Evolutionary conservation across 2,113 vertebrate species (phyloP).

Genomic region (Oreochromis tanganicae): DNA sequence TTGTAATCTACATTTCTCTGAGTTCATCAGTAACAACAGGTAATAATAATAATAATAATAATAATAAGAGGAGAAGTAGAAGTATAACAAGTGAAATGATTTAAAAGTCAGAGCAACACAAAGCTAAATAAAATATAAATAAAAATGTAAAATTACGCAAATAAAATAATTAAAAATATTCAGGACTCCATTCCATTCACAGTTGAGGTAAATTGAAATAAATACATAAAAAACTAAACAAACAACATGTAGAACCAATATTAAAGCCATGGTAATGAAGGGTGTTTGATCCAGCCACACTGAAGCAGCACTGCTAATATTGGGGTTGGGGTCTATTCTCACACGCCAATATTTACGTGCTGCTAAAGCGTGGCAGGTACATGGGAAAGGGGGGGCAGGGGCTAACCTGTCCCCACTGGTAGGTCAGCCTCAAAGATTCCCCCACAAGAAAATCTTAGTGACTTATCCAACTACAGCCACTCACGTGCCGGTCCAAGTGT

Average conservation of each 20-base stretch:
- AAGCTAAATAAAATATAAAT: not conserved
- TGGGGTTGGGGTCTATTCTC: slow-evolving; percentile 86
- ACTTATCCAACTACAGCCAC: not conserved
- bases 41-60: not conserved
- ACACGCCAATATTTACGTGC: slow-evolving; percentile 99
- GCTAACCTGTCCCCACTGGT: slow-evolving; percentile 27
- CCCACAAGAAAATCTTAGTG: not conserved
- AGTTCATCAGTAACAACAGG: slow-evolving; percentile 34
- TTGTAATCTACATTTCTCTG: not conserved
- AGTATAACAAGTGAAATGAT: not conserved
- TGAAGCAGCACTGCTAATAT: slow-evolving; percentile 99
- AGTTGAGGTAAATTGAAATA: not conserved
- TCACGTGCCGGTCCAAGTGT: not conserved
- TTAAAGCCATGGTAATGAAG: slow-evolving; percentile 34
- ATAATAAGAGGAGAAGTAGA: accelerated
- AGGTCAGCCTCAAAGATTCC: not conserved
- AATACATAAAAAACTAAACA: not conserved
- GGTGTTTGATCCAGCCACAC: slow-evolving; percentile 79
- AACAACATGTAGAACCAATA: not conserved
- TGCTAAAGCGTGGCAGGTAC: slow-evolving; percentile 93
- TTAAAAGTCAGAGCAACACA: not conserved
- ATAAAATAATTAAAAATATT: not conserved
- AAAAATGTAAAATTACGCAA: not conserved
- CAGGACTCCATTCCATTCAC: not conserved
- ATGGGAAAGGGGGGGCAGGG: slow-evolving; percentile 9